Base-by-base conservation (phyloP, 2,888 invertebrate species). In the Oscheius sp. region DNA sequence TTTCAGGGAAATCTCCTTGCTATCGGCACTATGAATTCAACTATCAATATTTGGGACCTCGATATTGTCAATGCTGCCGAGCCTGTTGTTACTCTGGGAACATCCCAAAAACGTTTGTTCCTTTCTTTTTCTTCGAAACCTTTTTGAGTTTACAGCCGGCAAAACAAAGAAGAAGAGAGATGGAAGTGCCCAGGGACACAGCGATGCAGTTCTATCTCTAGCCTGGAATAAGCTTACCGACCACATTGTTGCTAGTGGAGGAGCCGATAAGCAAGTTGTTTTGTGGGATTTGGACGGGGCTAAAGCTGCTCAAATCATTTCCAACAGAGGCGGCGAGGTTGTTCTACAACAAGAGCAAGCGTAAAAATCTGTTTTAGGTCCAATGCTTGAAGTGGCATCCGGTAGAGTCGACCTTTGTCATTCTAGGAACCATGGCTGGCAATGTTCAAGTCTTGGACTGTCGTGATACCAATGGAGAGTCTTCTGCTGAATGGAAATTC, bases 41-140 rank as follows among this genome's bases (percentile, higher is more conserved):
- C 94, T 57, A 96, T 98, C 74, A 94, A 95, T 85, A 93, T 98
- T n/a, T 99, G 97, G 96, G 96, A 98, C 90, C 90, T 98, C 58
- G 97, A 98, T 90, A 92, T 98, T 75, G 93, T 96, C 81, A 95
- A 97, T 89, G 93, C 94, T 75, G 91, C 96, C 55, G 95, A 96
- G 88, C 96, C 98, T 0, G 93, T 94, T 0, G 94, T 94, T 89
- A 93, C 93, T 83, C 91, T 98, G 13, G 86, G 86, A 7, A 21
- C 13, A 3, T 62, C 35, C 10, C 57, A 65, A 37, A 50, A 51
- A 42, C 21, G 73, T 73, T 33, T 13, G 57, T 48, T 65, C n/a
- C 7, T 42, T 42, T 42, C 35, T 21, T 7, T 4, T 32, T 13
- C 29, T 4, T 42, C n/a, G n/a, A 57, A 32, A 11, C 2, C 13